Evolutionary conservation across 53 echinoderm and acorn worm genomes (phyloP).

Genomic region (Actinopyga echinites): DNA sequence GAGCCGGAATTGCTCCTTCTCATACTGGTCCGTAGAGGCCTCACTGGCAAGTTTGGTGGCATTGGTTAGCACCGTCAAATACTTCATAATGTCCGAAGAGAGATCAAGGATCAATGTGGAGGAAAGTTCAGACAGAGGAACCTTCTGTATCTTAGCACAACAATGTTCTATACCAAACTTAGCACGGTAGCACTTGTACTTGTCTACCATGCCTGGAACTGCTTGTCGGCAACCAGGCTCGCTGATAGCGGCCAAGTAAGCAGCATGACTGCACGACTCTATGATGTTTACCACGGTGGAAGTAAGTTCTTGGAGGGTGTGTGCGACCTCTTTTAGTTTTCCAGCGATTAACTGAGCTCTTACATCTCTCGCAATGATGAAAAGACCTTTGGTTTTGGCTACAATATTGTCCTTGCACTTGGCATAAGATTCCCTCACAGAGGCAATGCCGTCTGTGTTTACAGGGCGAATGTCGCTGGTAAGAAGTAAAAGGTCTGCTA

Average conservation of each 20-base stretch:
- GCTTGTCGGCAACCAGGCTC: slow-evolving; percentile 85
- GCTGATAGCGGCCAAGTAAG: slow-evolving; percentile 88
- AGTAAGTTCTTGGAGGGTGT: slow-evolving; percentile 71
- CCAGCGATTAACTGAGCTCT: slow-evolving; percentile 69
- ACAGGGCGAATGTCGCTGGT: slow-evolving; percentile 97
- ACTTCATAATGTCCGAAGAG: slow-evolving; percentile 83
- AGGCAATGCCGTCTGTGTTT: slow-evolving; percentile 83
- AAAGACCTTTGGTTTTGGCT: slow-evolving; percentile 89
- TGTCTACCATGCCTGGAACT: slow-evolving; percentile 88
- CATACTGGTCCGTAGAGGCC: slow-evolving; percentile 88
- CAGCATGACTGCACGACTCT: slow-evolving; percentile 92
- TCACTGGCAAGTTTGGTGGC: slow-evolving; percentile 96
- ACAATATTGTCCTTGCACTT: slow-evolving; percentile 95
- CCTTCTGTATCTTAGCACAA: slow-evolving; percentile 80
- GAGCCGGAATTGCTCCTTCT: slow-evolving; percentile 92
- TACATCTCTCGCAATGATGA: slow-evolving; percentile 85
- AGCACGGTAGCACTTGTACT: slow-evolving; percentile 88
- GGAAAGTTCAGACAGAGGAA: slow-evolving; percentile 80
- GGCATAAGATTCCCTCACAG: slow-evolving; percentile 88
- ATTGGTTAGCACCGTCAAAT: slow-evolving; percentile 74
- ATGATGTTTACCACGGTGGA: slow-evolving; percentile 84
- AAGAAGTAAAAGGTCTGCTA: slow-evolving; percentile 85
- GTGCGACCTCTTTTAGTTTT: slow-evolving; percentile 68
- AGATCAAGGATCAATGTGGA: slow-evolving; percentile 81
- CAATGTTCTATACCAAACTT: slow-evolving; percentile 87